A percentile compares a stretch with the other conserved stretches of the same genome.
Conservation (phyloP, 2,888 invertebrate genomes). For the Tipula unca region DNA sequence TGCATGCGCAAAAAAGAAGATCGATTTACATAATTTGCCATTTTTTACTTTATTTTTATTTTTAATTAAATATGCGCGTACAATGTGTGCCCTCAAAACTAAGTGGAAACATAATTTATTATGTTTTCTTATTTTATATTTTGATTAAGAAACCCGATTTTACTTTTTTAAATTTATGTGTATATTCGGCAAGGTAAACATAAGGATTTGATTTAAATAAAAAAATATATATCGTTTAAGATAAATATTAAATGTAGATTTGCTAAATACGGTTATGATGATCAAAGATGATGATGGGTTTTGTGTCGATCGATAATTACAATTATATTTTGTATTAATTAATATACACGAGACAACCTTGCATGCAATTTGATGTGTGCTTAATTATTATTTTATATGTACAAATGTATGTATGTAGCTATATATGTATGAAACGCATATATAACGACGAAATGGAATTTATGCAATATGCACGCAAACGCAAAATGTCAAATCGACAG, state of each 20-base stretch:
- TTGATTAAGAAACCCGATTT: neutral
- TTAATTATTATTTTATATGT: neutral
- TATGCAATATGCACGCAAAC: neutral
- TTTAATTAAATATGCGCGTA: constrained; percentile 1
- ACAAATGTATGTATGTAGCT: no score
- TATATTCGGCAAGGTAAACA: neutral
- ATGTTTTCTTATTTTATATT: neutral
- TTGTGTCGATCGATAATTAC: neutral
- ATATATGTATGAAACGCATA: no score
- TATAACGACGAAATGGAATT: neutral
- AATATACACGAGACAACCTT: neutral
- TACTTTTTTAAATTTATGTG: neutral
- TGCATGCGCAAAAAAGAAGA: neutral
- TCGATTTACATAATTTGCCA: neutral
- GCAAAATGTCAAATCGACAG: neutral
- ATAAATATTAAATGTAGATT: neutral
- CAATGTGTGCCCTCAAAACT: neutral
- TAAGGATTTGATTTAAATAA: neutral
- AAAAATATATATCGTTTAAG: neutral
- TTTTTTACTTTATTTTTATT: neutral
- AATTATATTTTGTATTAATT: neutral
- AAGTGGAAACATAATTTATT: constrained; percentile 8
- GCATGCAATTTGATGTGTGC: neutral
- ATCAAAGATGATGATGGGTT: neutral
- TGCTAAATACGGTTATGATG: neutral